Evolutionary conservation across 2,113 vertebrate species (phyloP).

Genomic region (Mohoua ochrocephala): DNA sequence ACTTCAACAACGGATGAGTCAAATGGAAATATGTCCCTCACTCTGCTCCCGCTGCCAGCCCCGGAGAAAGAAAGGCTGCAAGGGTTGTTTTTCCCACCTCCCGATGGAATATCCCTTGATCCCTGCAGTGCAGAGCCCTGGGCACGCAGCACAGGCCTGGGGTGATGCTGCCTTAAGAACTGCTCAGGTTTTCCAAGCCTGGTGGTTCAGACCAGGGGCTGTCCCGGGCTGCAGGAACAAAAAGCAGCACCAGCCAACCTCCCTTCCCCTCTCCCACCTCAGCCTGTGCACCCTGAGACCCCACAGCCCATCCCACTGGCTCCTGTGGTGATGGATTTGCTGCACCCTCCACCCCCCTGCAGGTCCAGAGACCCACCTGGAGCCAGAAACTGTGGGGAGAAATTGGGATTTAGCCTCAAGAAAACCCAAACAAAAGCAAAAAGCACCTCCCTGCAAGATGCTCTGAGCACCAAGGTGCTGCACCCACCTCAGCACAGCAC

Average conservation of each 20-base stretch:
- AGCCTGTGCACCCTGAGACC: rapidly evolving
- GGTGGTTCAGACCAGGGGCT: not conserved
- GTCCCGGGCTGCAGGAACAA: not conserved
- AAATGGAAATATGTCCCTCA: slow-evolving; percentile 26
- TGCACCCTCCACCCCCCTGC: rapidly evolving
- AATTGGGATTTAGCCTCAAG: not conserved
- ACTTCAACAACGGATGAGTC: slow-evolving; percentile 42
- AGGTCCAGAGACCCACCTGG: not conserved
- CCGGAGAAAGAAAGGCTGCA: not conserved
- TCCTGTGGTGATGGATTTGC: not conserved
- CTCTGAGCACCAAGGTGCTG: not conserved
- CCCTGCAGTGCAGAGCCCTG: not conserved
- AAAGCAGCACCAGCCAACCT: not conserved
- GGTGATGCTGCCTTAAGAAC: not conserved
- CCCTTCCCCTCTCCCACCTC: not conserved
- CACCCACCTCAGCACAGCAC: not conserved
- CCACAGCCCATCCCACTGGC: not conserved
- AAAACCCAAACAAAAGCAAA: not conserved
- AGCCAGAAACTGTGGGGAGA: not conserved
- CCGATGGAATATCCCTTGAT: not conserved
- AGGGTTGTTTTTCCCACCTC: not conserved
- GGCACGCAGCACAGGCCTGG: not conserved
- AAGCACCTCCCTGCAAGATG: not conserved
- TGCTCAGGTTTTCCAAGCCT: not conserved
- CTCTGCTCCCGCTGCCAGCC: not conserved